Conservation (phyloP, 37 sponge, comb jelly and placozoan species). For the Cliona cf. orientalis region DNA sequence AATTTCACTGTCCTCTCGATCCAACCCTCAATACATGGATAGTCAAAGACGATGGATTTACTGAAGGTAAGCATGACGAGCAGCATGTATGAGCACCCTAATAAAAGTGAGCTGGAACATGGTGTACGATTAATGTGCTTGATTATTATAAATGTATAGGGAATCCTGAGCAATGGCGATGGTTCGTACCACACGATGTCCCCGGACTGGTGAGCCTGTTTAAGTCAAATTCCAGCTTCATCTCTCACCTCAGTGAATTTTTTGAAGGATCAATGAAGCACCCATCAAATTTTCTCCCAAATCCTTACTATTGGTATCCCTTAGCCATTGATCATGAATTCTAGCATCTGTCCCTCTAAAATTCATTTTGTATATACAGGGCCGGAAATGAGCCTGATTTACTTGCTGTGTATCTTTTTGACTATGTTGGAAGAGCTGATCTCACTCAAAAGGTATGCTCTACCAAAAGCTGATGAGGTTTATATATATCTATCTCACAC, state of each 20-base stretch:
- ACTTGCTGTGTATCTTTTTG: constrained; percentile 52
- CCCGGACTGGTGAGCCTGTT: constrained; percentile 59
- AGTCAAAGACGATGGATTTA: constrained; percentile 20
- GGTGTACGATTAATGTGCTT: too few relatives aligned
- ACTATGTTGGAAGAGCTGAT: constrained; percentile 40
- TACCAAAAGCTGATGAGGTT: not conserved
- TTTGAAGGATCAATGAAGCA: constrained; percentile 35
- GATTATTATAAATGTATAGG: constrained; percentile 23
- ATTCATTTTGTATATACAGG: constrained; percentile 10
- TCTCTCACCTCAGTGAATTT: constrained; percentile 44
- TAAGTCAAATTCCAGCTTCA: constrained; percentile 15
- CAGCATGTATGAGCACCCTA: not conserved
- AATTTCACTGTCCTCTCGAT: constrained; percentile 54
- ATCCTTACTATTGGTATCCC: constrained; percentile 67
- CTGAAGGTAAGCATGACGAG: constrained; percentile 37
- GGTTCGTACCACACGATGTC: constrained; percentile 77
- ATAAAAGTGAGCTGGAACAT: not conserved
- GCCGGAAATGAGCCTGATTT: constrained; percentile 77
- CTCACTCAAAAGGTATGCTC: constrained; percentile 59
- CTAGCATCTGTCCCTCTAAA: not conserved
- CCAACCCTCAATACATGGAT: constrained; percentile 55
- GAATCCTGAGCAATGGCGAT: constrained; percentile 67
- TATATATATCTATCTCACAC: not conserved
- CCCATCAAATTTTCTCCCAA: constrained; percentile 57
- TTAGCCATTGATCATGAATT: not conserved